These are phyloP conservation scores for Papilio protenor DNA, from an alignment of 2,888 invertebrate species.

Conservation along the genomic window DNA sequence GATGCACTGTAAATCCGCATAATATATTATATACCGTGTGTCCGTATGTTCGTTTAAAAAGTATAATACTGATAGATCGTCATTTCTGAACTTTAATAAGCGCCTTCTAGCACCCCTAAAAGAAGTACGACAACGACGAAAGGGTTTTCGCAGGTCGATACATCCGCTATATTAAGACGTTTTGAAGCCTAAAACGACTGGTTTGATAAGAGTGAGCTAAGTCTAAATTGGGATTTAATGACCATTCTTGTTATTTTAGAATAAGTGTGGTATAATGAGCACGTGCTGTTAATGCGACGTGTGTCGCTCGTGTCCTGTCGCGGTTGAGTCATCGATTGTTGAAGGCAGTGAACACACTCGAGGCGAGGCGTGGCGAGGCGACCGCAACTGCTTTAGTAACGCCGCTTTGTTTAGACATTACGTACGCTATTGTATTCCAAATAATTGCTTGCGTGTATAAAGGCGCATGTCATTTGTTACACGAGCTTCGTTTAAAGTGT, in stretches of 20 bases:
- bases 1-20: background rate
- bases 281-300: background rate
- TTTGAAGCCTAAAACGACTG: background rate
- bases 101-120: no score
- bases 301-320: background rate
- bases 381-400: background rate
- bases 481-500: background rate
- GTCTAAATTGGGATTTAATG: no score
- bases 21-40: background rate
- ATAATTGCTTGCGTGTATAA: conserved; percentile 12
- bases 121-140: no score
- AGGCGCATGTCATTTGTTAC: conserved; percentile 15
- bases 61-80: background rate
- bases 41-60: background rate
- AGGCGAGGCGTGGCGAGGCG: background rate
- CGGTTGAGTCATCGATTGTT: background rate
- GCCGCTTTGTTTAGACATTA: conserved; percentile 15
- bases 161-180: background rate
- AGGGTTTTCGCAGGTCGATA: background rate
- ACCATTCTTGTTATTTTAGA: background rate
- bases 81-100: background rate
- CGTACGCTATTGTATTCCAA: conserved; percentile 14
- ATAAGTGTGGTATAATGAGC: background rate
- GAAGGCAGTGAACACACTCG: background rate
- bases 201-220: no score